Evolutionary conservation across 2,888 invertebrate genomes (phyloP), one percentile per base, ranked within the genome.

Genomic region (Platycheirus albimanus): DNA sequence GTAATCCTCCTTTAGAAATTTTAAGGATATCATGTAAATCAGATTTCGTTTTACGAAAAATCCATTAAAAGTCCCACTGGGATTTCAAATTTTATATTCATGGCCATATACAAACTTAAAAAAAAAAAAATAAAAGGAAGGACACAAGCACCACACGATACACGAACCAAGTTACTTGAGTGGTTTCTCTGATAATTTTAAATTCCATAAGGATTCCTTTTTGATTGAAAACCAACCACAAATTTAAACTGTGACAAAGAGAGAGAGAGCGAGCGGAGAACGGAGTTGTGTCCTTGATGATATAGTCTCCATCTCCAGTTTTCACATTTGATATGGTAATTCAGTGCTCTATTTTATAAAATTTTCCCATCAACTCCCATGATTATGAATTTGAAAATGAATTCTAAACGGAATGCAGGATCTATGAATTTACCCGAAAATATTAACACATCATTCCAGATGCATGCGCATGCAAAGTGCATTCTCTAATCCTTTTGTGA

Each of bases 61-160:
- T 72, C 66, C 81, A 77, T 83, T 77, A 63, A 67, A 69, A 77
- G 45, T 67, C 81, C 51, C 81, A 36, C 41, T 61, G 71, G 66
- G 67, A 49, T 49, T 49, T 52, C 61, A 70, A n/a, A n/a, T 77
- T 63, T 49, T 49, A 56, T 51, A 78, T 66, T 64, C 47, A 56
- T 56, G 61, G 43, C 8, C 45, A 19, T 13, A 61, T 45, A 30
- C 41, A 61, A 61, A 45, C 15, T 30, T 38, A 6, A 41, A 20
- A 10, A 58, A 28, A 28, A 11, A 54, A 54, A 24, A 6, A 5
- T 0, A 6, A 4, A 61, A 61, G 28, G 61, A 61, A n/a, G n/a
- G n/a, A n/a, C n/a, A n/a, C n/a, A n/a, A n/a, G n/a, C 61, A 28
- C 11, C 6, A 17, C n/a, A n/a, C 36, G 5, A n/a, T n/a, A n/a